Base-by-base conservation (phyloP, 64 coral and sea anemone genomes). In the Anthopleura sola region DNA sequence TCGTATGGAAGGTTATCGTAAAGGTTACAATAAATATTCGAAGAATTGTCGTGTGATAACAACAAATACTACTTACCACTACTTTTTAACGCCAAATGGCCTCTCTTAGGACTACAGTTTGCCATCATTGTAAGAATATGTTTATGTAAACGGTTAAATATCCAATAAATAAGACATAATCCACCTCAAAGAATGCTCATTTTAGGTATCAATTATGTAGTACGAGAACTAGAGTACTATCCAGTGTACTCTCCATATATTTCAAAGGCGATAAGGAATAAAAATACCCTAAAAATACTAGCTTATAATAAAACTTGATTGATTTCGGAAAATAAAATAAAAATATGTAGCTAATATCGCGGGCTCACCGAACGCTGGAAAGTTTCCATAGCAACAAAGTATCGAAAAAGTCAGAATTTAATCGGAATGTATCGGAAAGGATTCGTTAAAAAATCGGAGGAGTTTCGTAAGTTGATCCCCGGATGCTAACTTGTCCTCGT, bases 61-160 rank as follows among this genome's bases (percentile, higher is more conserved):
- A 0, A 32, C 39, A 60, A 83, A 13, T 12, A 11, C 5, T 24
- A 81, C 89, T 81, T 80, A 91, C 89, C 84, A 49, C 75, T 91
- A 68, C 89, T 91, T 60, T 91, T 91, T 21, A 91, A 80, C 46
- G 89, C 75, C 74, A 86, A 86, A 82, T 86, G 89, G 18, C 89
- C 89, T 20, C 84, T 56, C 37, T 69, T 83, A 6, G 48, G 82
- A 3, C 28, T 71, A 32, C 34, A 17, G 34, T 71, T 16, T 32
- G 66, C 28, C 66, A 71, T 71, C n/a, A 32, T 16, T 71, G n/a
- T 11, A 62, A 26, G 23, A 8, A 24, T 62, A 23, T 5, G 0
- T 62, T 6, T 8, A 71, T 34, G 2, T 29, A 71, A 71, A 71
- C 29, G 28, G 9, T 15, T 34, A 36, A 28, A 62, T 62, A n/a